phyloP scores from a whole-genome alignment of 1,140 invertebrate species.

The Ips nitidus region DNA sequence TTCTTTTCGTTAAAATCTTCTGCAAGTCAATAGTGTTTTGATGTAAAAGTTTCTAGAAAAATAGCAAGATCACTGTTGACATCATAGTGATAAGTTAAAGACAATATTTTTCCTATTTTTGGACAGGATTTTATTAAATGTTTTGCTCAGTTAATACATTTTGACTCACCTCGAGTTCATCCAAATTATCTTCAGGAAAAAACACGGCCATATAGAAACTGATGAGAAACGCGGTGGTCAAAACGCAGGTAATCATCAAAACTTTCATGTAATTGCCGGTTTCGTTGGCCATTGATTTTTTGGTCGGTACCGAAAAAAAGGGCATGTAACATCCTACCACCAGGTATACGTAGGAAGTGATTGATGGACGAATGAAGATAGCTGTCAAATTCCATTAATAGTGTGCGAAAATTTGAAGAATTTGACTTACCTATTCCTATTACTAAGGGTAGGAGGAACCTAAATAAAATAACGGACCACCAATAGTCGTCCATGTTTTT shows the following conservation, averaged over 20 bases:
- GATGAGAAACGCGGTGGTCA: conserved; percentile 12
- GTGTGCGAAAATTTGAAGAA: not conserved
- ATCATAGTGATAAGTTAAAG: too few relatives aligned
- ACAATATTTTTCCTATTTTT: too few relatives aligned
- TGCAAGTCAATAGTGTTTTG: too few relatives aligned
- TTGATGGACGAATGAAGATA: conserved; percentile 16
- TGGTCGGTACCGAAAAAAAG: conserved; percentile 25
- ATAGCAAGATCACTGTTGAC: too few relatives aligned
- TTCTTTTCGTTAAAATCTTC: too few relatives aligned
- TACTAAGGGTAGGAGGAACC: conserved; percentile 2
- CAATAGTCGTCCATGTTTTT: conserved; percentile 19
- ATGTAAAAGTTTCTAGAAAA: too few relatives aligned
- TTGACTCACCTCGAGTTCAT: conserved; percentile 12
- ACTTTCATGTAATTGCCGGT: conserved; percentile 27
- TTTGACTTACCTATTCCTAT: conserved; percentile 5
- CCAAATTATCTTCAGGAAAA: not conserved
- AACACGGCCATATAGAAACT: conserved; percentile 18
- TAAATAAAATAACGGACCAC: conserved; percentile 21
- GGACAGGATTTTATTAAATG: too few relatives aligned
- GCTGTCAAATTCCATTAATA: conserved; percentile 10
- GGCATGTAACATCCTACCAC: conserved; percentile 26
- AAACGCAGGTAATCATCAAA: conserved; percentile 4
- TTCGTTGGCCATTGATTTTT: not conserved
- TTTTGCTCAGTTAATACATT: not conserved
- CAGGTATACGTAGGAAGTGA: conserved; percentile 22